A percentile compares a stretch with the other conserved stretches of the same genome.
phyloP scores from a whole-genome alignment of 2,113 vertebrate genomes.

The Hiodon alosoides region DNA sequence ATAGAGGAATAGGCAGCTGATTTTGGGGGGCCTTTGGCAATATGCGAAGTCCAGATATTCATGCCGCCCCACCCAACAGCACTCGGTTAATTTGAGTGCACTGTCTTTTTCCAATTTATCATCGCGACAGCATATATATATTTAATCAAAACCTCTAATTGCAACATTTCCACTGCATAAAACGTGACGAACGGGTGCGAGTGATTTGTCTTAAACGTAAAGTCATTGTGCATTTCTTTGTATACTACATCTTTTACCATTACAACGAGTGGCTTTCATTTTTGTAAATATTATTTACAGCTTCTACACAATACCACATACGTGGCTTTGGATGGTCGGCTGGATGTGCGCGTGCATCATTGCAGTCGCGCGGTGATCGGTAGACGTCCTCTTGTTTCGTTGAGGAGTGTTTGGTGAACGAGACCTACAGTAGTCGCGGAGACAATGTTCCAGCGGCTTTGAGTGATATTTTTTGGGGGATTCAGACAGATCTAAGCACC shows the following conservation, averaged over 20 bases:
- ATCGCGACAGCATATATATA: neutral
- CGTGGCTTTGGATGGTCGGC: no score
- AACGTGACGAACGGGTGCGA: neutral
- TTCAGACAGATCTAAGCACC: neutral
- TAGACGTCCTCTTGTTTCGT: neutral
- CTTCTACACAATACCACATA: no score
- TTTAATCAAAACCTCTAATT: slow-evolving; percentile 3
- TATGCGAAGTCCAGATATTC: neutral
- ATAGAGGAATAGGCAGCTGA: neutral
- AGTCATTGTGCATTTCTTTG: neutral
- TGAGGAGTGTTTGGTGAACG: neutral
- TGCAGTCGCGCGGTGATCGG: neutral
- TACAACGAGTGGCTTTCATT: no score
- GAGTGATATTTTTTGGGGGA: neutral
- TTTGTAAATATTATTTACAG: no score
- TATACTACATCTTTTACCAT: no score
- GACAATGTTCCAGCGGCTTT: neutral
- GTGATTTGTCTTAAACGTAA: neutral
- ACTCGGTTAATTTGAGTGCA: neutral
- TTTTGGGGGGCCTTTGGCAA: slow-evolving; percentile 1
- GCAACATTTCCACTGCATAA: neutral
- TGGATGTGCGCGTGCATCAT: neutral
- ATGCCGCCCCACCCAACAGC: neutral
- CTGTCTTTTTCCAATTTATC: neutral
- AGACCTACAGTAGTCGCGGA: neutral